phyloP scores from a whole-genome alignment of 1,140 invertebrate genomes.

The Helicoverpa zea region DNA sequence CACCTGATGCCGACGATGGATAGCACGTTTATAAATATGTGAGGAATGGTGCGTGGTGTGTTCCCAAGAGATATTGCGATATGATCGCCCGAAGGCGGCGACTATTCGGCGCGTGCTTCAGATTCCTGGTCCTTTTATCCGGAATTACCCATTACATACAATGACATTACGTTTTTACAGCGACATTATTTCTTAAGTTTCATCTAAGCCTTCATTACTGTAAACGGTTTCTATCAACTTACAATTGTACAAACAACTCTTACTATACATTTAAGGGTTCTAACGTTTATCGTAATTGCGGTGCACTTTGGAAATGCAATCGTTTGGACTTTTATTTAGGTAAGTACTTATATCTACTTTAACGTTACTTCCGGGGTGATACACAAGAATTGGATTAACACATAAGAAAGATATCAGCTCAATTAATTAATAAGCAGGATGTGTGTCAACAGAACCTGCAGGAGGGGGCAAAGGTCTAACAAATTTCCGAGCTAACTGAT shows the following conservation, averaged over 20 bases:
- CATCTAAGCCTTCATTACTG: constrained; percentile 79
- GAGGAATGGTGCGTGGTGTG: constrained; percentile 60
- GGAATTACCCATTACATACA: constrained; percentile 82
- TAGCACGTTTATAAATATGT: constrained; percentile 47
- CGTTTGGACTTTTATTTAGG: constrained; percentile 34
- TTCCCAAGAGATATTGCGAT: constrained; percentile 80
- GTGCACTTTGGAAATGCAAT: constrained; percentile 35
- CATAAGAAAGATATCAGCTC: neutral
- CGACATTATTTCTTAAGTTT: constrained; percentile 65
- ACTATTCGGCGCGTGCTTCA: constrained; percentile 80
- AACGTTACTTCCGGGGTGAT: constrained; percentile 10
- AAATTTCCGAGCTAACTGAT: constrained; percentile 27
- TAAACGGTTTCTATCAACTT: constrained; percentile 80
- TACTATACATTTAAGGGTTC: constrained; percentile 71
- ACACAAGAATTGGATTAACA: neutral
- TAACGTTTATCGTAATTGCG: constrained; percentile 50
- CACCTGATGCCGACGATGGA: constrained; percentile 69
- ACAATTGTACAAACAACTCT: constrained; percentile 76
- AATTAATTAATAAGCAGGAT: constrained; percentile 6
- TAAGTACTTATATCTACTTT: constrained; percentile 20
- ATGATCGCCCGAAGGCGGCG: constrained; percentile 75
- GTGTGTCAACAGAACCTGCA: constrained; percentile 11
- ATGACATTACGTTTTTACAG: constrained; percentile 82
- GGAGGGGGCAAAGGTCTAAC: constrained; percentile 14
- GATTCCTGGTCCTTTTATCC: constrained; percentile 72